Evolutionary conservation across 2,113 vertebrate species (phyloP), one percentile per base, ranked within the genome.

Genomic region (Embiotoca jacksoni): DNA sequence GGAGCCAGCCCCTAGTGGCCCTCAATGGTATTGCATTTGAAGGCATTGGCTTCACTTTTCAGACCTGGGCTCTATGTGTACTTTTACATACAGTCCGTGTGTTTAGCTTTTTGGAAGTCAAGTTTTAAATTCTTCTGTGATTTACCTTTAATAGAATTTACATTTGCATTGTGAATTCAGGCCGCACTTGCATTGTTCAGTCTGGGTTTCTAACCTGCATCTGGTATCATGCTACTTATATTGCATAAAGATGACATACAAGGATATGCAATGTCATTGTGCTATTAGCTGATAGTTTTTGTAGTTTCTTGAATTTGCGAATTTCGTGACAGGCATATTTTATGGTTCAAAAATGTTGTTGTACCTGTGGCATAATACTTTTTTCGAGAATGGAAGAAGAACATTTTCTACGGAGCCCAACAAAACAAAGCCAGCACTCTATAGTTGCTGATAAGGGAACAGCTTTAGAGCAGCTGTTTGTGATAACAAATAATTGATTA

Each of bases 401-500:
- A 35, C 32, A 55, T 68, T 15, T 58, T 32, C 57, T 37, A 46
- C 6, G 14, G 31, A 9, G 15, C 31, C 41, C 6, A 41, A 41
- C 6, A 3, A 41, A 13, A 58, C 50, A 33, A 58, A 44, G 35
- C 36, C 13, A 46, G 44, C 0, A 5, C 30, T 52, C 2, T 4
- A 15, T 7, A 14, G 50, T 23, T 58, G 61, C 58, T 53, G 33
- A 46, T 10, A 35, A 1, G 35, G 36, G 36, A 63, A 58, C 58
- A 11, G 52, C 37, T 49, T 13, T 61, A 2, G 53, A 65, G 52
- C 64, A 15, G 32, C 46, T 33, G 61, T 79, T 79, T 50, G 47
- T n/a, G 56, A 58, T 35, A 3, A 74, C 54, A 68, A 79, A 72
- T 72, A 72, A 80, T 32, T 75, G 36, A 83, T 80, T 60, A 3